Conservation (phyloP, 1,140 invertebrate genomes). For the Chrysoperla carnea region DNA sequence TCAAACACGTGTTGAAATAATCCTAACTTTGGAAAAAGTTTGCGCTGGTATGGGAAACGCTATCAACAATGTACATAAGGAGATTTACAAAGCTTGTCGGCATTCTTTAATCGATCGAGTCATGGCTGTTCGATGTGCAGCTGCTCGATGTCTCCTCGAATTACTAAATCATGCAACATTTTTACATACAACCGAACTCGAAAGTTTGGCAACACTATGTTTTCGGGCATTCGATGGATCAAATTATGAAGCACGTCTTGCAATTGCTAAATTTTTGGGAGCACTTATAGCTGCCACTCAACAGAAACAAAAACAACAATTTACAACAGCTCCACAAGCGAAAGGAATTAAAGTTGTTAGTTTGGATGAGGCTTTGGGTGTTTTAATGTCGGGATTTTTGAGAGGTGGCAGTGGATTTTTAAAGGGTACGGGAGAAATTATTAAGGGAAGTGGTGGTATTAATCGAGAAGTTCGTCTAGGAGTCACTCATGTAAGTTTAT, state of each 20-base stretch:
- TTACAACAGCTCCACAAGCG: constrained; percentile 28
- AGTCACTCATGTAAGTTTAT: constrained; percentile 65
- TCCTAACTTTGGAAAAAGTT: constrained; percentile 87
- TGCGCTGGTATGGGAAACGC: constrained; percentile 77
- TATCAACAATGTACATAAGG: constrained; percentile 73
- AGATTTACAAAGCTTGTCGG: constrained; percentile 77
- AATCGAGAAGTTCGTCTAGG: constrained; percentile 93
- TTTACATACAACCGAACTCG: constrained; percentile 76
- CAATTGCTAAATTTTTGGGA: constrained; percentile 81
- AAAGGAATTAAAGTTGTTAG: constrained; percentile 43
- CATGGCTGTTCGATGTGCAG: constrained; percentile 77
- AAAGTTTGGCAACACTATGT: constrained; percentile 74
- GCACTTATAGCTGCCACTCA: constrained; percentile 73
- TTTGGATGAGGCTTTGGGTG: constrained; percentile 78
- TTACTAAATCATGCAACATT: constrained; percentile 80
- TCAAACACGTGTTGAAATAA: constrained; percentile 88
- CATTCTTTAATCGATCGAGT: constrained; percentile 75
- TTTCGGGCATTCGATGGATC: constrained; percentile 85
- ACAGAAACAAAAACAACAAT: constrained; percentile 26
- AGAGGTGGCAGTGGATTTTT: constrained; percentile 87
- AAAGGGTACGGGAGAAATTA: constrained; percentile 89
- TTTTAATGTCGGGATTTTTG: constrained; percentile 89
- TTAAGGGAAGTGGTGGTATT: constrained; percentile 82
- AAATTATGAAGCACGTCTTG: constrained; percentile 85
- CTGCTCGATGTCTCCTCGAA: constrained; percentile 75